Percentiles rank a stretch among this genome's conserved stretches.
Evolutionary conservation across 2,113 vertebrate species (phyloP).

Genomic region (Cyphomyrus plagiostoma): DNA sequence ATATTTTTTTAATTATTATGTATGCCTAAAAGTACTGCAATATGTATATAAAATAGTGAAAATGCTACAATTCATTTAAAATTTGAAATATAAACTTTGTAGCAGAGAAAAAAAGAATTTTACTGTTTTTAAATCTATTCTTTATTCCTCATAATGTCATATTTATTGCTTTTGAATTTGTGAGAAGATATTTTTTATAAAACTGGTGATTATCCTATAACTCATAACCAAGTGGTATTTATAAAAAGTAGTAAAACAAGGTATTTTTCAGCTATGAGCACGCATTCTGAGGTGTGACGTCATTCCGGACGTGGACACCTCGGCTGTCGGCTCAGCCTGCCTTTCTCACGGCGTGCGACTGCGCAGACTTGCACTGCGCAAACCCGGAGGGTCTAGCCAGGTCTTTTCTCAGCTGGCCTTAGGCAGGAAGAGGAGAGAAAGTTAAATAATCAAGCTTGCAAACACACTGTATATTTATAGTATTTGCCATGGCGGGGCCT

Average conservation of each 20-base stretch:
- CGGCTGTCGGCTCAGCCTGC: neutral
- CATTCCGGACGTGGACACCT: neutral
- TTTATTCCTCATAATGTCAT: neutral
- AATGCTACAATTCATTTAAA: neutral
- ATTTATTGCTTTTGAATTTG: neutral
- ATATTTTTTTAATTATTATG: neutral
- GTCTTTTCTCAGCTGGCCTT: slow-evolving; percentile 25
- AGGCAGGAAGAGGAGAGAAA: slow-evolving; percentile 31
- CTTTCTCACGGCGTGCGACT: neutral
- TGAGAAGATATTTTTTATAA: neutral
- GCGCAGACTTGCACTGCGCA: neutral
- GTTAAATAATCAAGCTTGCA: slow-evolving; percentile 34
- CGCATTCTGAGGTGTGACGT: neutral
- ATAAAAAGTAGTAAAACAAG: neutral
- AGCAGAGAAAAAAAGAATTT: neutral
- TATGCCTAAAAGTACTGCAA: neutral
- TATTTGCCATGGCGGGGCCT: slow-evolving; percentile 30
- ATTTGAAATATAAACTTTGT: neutral
- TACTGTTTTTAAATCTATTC: neutral
- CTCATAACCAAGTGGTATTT: neutral
- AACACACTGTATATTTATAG: slow-evolving; percentile 35
- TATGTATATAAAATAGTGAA: neutral
- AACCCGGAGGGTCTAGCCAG: neutral
- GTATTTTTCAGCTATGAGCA: neutral
- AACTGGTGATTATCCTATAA: neutral